Base-by-base conservation (phyloP, 2,797 vertebrate species). In the Danio choprae region DNA sequence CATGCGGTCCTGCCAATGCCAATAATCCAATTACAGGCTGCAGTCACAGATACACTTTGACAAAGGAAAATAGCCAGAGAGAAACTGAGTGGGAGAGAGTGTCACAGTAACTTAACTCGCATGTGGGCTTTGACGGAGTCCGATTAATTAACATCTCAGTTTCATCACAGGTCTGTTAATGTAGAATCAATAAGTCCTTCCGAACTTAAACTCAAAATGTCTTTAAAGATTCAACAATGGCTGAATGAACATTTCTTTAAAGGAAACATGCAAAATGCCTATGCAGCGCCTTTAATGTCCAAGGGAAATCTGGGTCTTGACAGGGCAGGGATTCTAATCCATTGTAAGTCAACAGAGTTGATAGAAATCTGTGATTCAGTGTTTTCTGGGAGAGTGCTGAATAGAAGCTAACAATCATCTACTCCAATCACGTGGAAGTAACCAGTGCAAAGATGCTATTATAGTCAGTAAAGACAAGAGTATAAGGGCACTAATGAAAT, bases 11-110 rank as follows among this genome's bases (percentile, higher is more conserved):
- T 85, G 79, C 81, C 38, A 70, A 44, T 83, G 81, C 74, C 82
- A 87, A 87, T 89, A 89, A 88, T 84, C 77, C 81, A 90, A 87
- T 89, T 86, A 86, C 72, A 69, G 80, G 67, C 78, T 50, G 69
- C 80, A 80, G 84, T 44, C 73, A 87, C 15, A 80, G 51, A 87
- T 74, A 75, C 65, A 76, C 67, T n/a, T 78, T 68, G 74, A 75
- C 80, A 63, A 58, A 63, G 22, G 68, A 44, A 79, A 80, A 81
- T 63, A 80, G 78, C 78, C 69, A 73, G 74, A 77, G 58, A 78
- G 67, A 82, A 70, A 72, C 58, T 40, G 38, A 62, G 68, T 13
- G 38, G 41, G 41, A 73, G 22, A 70, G 62, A 65, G 51, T 55
- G 68, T 59, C 59, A 40, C 69, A 73, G 16, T 46, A 65, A 80